Conservation (phyloP, 2,113 vertebrate genomes). For the Galbula dea region DNA sequence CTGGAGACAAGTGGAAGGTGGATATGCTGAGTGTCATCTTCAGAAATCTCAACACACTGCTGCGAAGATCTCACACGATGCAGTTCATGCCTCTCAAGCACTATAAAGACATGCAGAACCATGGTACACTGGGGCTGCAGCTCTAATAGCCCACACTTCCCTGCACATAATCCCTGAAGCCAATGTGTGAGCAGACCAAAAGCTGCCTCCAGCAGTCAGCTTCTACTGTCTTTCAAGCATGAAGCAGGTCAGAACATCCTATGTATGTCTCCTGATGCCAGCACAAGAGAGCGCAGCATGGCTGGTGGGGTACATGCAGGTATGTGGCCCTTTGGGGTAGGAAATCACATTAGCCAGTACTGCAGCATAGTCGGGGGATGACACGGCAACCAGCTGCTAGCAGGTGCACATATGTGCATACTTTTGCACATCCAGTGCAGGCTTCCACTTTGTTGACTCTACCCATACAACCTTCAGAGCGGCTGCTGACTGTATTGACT, state of each 20-base stretch:
- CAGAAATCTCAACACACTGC: background rate
- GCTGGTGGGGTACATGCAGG: background rate
- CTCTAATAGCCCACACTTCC: background rate
- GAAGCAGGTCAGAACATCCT: background rate
- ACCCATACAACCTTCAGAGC: background rate
- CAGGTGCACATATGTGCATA: accelerated
- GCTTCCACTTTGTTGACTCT: background rate
- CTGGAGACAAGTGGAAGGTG: background rate
- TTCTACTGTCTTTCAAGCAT: accelerated
- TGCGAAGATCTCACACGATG: background rate
- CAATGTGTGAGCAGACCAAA: background rate
- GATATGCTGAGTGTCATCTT: background rate
- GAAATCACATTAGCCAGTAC: background rate
- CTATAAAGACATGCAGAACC: background rate
- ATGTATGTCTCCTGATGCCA: background rate
- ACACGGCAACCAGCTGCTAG: background rate
- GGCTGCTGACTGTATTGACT: accelerated
- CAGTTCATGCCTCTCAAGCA: background rate
- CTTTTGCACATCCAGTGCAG: background rate
- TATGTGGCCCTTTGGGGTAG: background rate
- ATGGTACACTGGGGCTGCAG: background rate
- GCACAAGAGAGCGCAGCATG: background rate
- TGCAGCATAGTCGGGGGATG: background rate
- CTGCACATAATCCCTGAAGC: background rate
- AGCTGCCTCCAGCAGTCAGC: background rate